A percentile compares a stretch with the other conserved stretches of the same genome.
These are phyloP conservation scores for Picus viridis DNA, from an alignment of 2,797 vertebrate species.

Conservation along the genomic window DNA sequence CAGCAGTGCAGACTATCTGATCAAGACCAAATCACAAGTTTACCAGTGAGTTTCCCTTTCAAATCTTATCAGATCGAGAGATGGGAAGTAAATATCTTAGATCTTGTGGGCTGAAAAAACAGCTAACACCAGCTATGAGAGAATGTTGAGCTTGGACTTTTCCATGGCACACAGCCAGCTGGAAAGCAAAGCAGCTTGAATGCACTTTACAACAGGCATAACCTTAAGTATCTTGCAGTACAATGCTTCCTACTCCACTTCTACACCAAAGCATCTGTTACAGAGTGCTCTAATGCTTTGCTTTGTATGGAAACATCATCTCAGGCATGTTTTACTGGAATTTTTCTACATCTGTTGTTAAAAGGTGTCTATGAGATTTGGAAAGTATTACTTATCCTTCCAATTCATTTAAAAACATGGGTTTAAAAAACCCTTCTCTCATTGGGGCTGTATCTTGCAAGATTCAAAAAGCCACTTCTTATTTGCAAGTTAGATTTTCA, in stretches of 20 bases:
- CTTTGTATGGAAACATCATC: neutral
- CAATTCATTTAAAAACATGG: no score
- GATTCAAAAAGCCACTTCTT: neutral
- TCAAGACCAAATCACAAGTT: constrained; percentile 29
- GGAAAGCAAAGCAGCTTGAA: constrained; percentile 38
- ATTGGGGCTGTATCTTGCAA: neutral
- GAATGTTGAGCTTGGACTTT: constrained; percentile 37
- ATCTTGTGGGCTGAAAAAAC: constrained; percentile 22
- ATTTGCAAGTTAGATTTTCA: neutral
- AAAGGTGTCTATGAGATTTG: neutral
- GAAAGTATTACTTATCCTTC: neutral
- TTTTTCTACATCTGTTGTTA: neutral
- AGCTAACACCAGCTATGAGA: constrained; percentile 21
- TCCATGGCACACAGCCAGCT: constrained; percentile 47
- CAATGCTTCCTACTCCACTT: neutral
- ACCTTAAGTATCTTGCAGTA: neutral
- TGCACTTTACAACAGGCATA: constrained; percentile 16
- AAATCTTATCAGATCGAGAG: constrained; percentile 17
- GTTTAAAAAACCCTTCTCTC: no score
- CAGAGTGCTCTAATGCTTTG: neutral
- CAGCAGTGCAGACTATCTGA: neutral
- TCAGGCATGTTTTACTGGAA: neutral
- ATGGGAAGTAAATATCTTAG: constrained; percentile 21
- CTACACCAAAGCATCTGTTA: neutral
- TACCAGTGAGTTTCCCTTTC: neutral